These are phyloP conservation scores for Raja brachyura DNA, from an alignment of 2,113 vertebrate genomes.

Conservation along the genomic window DNA sequence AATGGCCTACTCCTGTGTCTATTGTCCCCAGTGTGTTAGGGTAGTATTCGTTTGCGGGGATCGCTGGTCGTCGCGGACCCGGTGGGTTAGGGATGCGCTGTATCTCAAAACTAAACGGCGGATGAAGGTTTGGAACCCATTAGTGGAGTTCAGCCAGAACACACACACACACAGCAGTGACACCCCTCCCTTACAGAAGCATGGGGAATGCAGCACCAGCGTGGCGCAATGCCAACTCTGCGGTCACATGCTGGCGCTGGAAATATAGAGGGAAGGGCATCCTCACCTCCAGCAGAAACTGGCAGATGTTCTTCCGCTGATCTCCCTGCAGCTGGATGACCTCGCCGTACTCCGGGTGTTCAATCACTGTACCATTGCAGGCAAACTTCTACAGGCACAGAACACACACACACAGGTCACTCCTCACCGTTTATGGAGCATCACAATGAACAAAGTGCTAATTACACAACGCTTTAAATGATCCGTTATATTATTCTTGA, in stretches of 20 bases:
- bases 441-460: not conserved
- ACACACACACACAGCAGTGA: too few relatives aligned
- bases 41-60: too few relatives aligned
- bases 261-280: slow-evolving; percentile 2
- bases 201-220: not conserved
- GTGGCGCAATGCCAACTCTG: not conserved
- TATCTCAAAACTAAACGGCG: too few relatives aligned
- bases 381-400: slow-evolving; percentile 63
- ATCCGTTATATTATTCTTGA: not conserved
- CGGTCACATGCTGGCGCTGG: not conserved
- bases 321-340: slow-evolving; percentile 78
- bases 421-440: too few relatives aligned
- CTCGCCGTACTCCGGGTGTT: slow-evolving; percentile 74
- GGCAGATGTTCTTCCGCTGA: slow-evolving; percentile 74
- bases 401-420: too few relatives aligned
- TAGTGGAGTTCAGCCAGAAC: too few relatives aligned
- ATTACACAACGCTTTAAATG: not conserved
- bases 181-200: too few relatives aligned
- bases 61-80: too few relatives aligned
- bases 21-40: too few relatives aligned
- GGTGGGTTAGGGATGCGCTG: too few relatives aligned
- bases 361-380: slow-evolving; percentile 77
- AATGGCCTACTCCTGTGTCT: too few relatives aligned
- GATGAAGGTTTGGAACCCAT: too few relatives aligned
- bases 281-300: slow-evolving; percentile 72